A percentile compares a stretch with the other conserved stretches of the same genome.
phyloP scores from a whole-genome alignment of 2,113 vertebrate species.

The Spea bombifrons region DNA sequence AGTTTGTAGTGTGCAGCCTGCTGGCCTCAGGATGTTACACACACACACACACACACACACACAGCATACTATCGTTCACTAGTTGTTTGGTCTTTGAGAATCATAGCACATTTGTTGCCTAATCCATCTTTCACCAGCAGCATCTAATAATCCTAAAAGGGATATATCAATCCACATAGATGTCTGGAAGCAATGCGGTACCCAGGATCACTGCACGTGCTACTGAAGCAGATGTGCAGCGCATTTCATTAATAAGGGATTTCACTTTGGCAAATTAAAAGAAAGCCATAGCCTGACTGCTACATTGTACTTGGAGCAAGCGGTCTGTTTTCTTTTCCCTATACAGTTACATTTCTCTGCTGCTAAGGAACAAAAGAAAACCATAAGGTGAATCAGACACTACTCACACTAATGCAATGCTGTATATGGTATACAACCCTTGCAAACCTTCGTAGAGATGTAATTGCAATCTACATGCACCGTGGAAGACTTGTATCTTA shows the following conservation, averaged over 20 bases:
- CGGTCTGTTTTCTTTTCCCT: not conserved
- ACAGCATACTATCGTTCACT: too few relatives aligned
- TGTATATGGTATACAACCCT: too few relatives aligned
- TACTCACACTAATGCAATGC: too few relatives aligned
- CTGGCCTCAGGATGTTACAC: too few relatives aligned
- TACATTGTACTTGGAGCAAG: not conserved
- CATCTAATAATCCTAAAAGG: conserved; percentile 28
- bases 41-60: too few relatives aligned
- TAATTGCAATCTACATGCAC: too few relatives aligned
- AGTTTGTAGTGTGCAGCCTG: too few relatives aligned
- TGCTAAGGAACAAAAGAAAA: too few relatives aligned
- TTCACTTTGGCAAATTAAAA: conserved; percentile 19
- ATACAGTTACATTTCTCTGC: too few relatives aligned
- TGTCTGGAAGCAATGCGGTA: not conserved
- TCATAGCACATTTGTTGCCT: not conserved
- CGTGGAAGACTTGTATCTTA: too few relatives aligned
- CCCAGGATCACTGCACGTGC: not conserved
- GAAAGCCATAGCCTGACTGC: not conserved
- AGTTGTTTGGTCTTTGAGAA: not conserved
- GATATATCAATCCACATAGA: not conserved
- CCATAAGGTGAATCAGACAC: too few relatives aligned
- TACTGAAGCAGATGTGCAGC: conserved; percentile 13
- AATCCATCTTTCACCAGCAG: not conserved
- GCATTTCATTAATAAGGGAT: conserved; percentile 31
- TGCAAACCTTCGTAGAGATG: too few relatives aligned